Base-by-base conservation (phyloP, 2,888 invertebrate species). In the Harpalus rufipes region DNA sequence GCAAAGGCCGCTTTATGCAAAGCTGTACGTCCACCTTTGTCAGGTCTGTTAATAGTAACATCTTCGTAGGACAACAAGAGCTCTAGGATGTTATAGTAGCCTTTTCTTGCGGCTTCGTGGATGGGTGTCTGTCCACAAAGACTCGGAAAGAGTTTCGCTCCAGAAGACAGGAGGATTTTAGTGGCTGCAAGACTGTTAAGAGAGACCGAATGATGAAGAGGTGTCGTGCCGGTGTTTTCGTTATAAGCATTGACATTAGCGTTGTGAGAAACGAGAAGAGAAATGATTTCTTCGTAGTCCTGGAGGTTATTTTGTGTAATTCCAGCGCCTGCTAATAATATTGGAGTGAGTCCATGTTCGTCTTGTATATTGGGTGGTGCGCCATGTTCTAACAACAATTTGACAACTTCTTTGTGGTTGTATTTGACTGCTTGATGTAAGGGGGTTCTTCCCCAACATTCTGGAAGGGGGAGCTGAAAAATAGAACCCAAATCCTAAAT, bases 1-100 rank as follows among this genome's bases (percentile, higher is more conserved):
- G 91, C 90, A 85, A 90, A 91, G 12, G 93, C 92, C 21, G 93
- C 93, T 82, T 91, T 90, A 87, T 93, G 93, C 8, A 93, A 90
- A 12, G 93, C 91, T 14, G 93, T 93, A 8, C 92, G 90, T 44
- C 92, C 91, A 14, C 88, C 87, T 87, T 87, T 86, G 68, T 90
- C 89, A 6, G 85, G 86, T 65, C 85, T 87, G 84, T 89, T 89
- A 0, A 86, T 25, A 80, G 85, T 78, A 25, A 89, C 86, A 41
- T 88, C 86, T 39, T 87, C 87, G 7, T 86, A 81, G 14, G 87
- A 87, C 74, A 90, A 84, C 68, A 90, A 86, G 76, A 88, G 85
- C 81, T 86, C 78, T 39, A 90, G 85, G 61, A 89, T 88, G 32
- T 88, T 87, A 76, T 86, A 86, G 41, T 87, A 88, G 18, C 91